Base-by-base conservation (phyloP, 2,113 vertebrate species). In the Eira barbara region DNA sequence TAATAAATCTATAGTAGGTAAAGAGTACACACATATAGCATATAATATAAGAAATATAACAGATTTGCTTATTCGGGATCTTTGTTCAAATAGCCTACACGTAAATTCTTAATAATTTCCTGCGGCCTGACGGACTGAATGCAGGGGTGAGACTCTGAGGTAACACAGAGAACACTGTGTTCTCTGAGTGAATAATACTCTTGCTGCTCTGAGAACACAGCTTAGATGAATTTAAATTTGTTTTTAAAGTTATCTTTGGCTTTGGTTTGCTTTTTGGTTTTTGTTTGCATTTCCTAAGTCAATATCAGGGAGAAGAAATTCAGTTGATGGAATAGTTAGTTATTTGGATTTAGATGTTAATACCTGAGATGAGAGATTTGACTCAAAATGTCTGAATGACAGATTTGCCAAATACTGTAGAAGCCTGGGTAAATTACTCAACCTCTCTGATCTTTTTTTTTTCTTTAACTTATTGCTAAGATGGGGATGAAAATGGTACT, bases 261-360 rank as follows among this genome's bases (percentile, higher is more conserved):
- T 85, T 94, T 93, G 21, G 5, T 91, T 96, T 91, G 15, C 15
- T 95, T 17, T 17, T 96, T 94, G 59, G 63, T 25, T 85, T 94
- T 89, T 14, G 5, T 88, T 96, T 91, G 20, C 15, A 92, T 17
- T 96, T 95, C 91, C 31, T 67, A 61, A 34, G 13, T 18, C 18
- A 61, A 91, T 52, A 83, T 74, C 23, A 67, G 69, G 42, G 42
- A 29, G 91, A 89, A 93, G 84, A 78, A 93, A 71, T 10, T 61
- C 5, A 6, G 31, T 84, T 90, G 80, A 88, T 34, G 73, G 39
- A 47, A 4, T 55, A 3, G 31, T 87, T 34, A 69, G 42, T 78
- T 91, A 79, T 55, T 97, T 95, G 49, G 39, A 69, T 76, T 95
- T 92, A 97, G 36, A 78, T 49, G 21, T 89, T 61, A 65, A 15